These are phyloP conservation scores for Pteronura brasiliensis DNA, from an alignment of 2,113 vertebrate species.

Conservation along the genomic window DNA sequence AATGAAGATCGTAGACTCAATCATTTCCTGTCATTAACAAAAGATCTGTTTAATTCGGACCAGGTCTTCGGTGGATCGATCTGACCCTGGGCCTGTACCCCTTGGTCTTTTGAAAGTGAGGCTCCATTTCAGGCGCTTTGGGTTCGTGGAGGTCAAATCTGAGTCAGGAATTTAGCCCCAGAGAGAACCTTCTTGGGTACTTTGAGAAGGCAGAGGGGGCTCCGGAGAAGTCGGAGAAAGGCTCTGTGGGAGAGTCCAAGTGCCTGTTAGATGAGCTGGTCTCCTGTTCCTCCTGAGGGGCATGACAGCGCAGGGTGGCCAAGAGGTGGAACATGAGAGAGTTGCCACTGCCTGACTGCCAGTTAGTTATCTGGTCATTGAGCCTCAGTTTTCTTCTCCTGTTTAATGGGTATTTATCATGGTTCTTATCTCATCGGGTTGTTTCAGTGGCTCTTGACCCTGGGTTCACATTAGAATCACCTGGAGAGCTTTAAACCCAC, in stretches of 20 bases:
- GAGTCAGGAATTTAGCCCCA: not conserved
- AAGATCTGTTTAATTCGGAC: not conserved
- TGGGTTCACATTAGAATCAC: not conserved
- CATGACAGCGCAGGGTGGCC: not conserved
- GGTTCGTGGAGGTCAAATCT: not conserved
- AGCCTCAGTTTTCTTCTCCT: conserved; percentile 27
- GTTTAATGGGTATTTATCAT: not conserved
- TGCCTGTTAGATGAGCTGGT: not conserved
- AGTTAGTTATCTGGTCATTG: not conserved
- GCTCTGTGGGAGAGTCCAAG: no score
- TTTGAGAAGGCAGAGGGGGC: not conserved
- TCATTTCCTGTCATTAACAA: not conserved
- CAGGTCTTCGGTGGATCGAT: not conserved
- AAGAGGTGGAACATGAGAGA: not conserved
- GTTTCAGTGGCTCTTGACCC: not conserved
- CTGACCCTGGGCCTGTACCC: not conserved
- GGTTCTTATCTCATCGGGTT: not conserved
- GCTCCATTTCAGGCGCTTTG: not conserved
- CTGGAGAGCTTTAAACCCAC: not conserved
- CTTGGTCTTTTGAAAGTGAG: not conserved
- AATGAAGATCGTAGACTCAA: not conserved
- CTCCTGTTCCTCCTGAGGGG: not conserved
- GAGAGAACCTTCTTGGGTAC: not conserved
- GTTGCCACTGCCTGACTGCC: not conserved
- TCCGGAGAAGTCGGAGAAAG: not conserved